Conservation (phyloP, 2,797 vertebrate species). For the Sebastes alutus region DNA sequence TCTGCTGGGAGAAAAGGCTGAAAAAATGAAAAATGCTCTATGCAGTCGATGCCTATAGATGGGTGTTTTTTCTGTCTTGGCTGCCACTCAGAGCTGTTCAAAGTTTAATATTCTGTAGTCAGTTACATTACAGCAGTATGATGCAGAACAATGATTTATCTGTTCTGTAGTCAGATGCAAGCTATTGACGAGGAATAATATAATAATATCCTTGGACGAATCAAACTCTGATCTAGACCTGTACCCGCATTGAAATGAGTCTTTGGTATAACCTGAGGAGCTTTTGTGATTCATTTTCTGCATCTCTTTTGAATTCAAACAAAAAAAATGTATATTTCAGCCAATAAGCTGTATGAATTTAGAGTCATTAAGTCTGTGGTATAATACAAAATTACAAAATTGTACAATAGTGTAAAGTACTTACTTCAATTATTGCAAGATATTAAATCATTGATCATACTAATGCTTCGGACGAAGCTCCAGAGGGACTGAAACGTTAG, state of each 20-base stretch:
- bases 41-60: not conserved
- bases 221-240: not conserved
- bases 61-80: not conserved
- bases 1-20: conserved; percentile 5
- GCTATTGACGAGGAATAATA: not conserved
- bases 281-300: not conserved
- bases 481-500: too few species aligned
- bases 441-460: not conserved
- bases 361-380: not conserved
- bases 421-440: not conserved
- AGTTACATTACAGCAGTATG: not conserved
- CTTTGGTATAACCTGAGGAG: not conserved
- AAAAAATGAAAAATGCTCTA: conserved; percentile 2
- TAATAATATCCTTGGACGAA: not conserved
- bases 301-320: not conserved
- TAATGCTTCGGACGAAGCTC: too few species aligned
- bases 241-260: not conserved
- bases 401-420: not conserved
- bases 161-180: not conserved
- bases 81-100: conserved; percentile 4
- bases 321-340: not conserved
- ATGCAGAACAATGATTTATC: not conserved
- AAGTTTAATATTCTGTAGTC: conserved; percentile 4
- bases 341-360: not conserved
- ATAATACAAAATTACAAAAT: not conserved